These are phyloP conservation scores for Drosophila lowei DNA, from an alignment of 1,140 invertebrate genomes.

Conservation along the genomic window DNA sequence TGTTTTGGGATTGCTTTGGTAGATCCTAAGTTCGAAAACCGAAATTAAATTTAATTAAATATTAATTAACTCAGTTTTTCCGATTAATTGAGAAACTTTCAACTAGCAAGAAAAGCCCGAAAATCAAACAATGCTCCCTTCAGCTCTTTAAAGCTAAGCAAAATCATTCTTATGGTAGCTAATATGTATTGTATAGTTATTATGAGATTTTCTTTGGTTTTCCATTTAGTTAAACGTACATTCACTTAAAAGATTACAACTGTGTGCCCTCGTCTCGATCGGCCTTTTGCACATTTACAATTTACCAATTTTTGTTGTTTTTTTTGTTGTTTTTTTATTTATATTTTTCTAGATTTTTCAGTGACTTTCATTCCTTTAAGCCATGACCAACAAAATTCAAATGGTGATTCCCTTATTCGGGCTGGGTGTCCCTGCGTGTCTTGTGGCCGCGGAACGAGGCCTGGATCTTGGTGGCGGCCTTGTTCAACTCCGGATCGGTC, in stretches of 20 bases:
- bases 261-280: constrained; percentile 50
- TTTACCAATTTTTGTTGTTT: constrained; percentile 56
- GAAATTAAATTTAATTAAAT: constrained; percentile 19
- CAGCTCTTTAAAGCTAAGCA: constrained; percentile 38
- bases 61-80: constrained; percentile 37
- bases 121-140: constrained; percentile 1
- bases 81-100: constrained; percentile 10
- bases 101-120: constrained; percentile 31
- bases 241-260: constrained; percentile 70
- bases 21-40: constrained; percentile 13
- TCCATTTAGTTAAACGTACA: constrained; percentile 48
- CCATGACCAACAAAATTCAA: constrained; percentile 63
- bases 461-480: constrained; percentile 96
- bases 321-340: constrained; percentile 28
- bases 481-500: constrained; percentile 93
- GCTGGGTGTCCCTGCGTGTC: constrained; percentile 88
- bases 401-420: constrained; percentile 54
- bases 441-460: constrained; percentile 96
- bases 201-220: constrained; percentile 43
- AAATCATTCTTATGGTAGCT: constrained; percentile 22
- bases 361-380: constrained; percentile 33
- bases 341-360: constrained; percentile 32
- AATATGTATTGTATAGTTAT: constrained; percentile 54
- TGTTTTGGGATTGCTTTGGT: constrained; percentile 27
- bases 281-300: constrained; percentile 62